Conservation (phyloP, 2,888 invertebrate species). For the Synergus itoensis region DNA sequence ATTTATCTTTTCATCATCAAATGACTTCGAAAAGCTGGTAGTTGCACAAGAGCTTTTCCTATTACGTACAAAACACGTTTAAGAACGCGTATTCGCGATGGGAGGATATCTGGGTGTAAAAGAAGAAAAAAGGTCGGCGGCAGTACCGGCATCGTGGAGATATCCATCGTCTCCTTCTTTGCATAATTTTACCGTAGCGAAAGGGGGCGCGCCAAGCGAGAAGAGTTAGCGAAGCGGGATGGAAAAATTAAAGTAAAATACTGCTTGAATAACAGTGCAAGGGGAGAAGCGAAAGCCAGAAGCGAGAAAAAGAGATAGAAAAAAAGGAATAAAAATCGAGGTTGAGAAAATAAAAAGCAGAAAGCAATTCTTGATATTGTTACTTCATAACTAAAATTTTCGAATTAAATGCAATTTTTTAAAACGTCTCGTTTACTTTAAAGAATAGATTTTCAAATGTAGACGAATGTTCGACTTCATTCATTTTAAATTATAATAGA, state of each 20-base stretch:
- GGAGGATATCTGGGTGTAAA: not conserved
- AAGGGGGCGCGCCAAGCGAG: slow-evolving; percentile 32
- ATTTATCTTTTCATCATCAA: not conserved
- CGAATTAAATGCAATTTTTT: not conserved
- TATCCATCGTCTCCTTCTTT: slow-evolving; percentile 70
- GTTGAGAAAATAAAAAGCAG: not conserved
- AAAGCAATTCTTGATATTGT: not conserved
- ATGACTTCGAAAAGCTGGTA: not conserved
- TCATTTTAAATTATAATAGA: no score
- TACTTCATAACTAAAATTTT: no score
- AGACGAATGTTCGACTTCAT: no score
- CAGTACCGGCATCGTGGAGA: slow-evolving; percentile 55
- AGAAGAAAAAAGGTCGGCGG: slow-evolving; percentile 27
- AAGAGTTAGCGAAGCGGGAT: slow-evolving; percentile 9
- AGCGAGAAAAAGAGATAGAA: not conserved
- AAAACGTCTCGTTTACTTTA: no score
- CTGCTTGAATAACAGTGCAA: not conserved
- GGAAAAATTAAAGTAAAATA: slow-evolving; percentile 42
- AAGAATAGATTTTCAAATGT: no score
- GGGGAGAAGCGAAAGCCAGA: not conserved
- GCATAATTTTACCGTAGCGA: slow-evolving; percentile 68
- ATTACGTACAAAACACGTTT: slow-evolving; percentile 13
- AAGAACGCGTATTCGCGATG: slow-evolving; percentile 3
- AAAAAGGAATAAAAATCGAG: not conserved
- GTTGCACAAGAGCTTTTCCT: not conserved